Conservation (phyloP, 2,888 invertebrate species). For the Ormyrus rosae region DNA sequence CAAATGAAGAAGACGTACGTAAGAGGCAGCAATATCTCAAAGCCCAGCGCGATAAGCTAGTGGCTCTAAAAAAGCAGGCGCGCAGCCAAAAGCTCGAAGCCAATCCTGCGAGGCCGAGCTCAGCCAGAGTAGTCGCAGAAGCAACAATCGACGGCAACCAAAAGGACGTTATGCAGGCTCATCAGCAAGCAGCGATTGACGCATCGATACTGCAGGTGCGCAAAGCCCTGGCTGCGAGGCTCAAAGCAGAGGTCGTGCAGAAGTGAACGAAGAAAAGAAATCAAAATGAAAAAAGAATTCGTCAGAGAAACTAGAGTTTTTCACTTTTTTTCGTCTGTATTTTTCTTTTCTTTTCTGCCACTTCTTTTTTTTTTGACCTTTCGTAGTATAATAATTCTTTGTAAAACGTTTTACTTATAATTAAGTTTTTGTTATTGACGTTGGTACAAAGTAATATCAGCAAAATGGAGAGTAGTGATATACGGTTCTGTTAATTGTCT, state of each 20-base stretch:
- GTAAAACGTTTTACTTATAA: constrained; percentile 49
- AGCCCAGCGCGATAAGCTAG: constrained; percentile 92
- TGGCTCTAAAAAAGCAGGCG: constrained; percentile 92
- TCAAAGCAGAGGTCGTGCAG: constrained; percentile 91
- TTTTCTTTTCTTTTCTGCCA: constrained; percentile 5
- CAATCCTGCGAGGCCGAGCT: constrained; percentile 76
- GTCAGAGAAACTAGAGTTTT: constrained; percentile 21
- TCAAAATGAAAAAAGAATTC: neutral
- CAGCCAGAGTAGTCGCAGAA: constrained; percentile 69
- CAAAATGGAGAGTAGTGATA: constrained; percentile 31
- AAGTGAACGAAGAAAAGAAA: constrained; percentile 60
- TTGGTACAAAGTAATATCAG: constrained; percentile 50
- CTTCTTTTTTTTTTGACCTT: constrained; percentile 8
- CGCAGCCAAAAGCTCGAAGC: constrained; percentile 87
- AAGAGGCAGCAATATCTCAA: constrained; percentile 90
- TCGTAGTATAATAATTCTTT: constrained; percentile 47
- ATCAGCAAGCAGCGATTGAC: constrained; percentile 66
- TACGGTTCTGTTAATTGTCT: constrained; percentile 7
- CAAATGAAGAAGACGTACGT: constrained; percentile 80
- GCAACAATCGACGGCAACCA: constrained; percentile 71
- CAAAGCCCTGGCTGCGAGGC: constrained; percentile 88
- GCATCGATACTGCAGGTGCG: constrained; percentile 85
- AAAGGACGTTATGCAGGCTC: constrained; percentile 61
- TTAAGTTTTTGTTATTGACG: constrained; percentile 42
- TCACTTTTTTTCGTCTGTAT: constrained; percentile 26